Evolutionary conservation across 2,888 invertebrate genomes (phyloP).

Genomic region (Drosophila fungiperda): DNA sequence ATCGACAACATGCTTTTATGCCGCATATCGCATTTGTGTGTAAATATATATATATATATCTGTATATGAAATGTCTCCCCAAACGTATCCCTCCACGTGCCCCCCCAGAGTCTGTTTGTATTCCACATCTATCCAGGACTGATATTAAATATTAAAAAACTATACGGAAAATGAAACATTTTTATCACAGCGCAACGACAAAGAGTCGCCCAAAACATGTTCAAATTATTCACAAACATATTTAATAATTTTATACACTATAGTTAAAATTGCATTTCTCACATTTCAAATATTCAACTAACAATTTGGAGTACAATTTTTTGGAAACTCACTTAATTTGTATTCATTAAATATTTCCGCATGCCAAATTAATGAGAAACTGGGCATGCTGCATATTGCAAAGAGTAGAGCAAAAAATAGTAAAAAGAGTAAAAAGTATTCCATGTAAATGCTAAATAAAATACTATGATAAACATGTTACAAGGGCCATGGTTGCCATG

Average conservation of each 20-base stretch:
- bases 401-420: slow-evolving; percentile 42
- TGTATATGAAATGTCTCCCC: slow-evolving; percentile 4
- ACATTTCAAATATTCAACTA: not conserved
- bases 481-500: slow-evolving; percentile 43
- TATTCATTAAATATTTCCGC: not conserved
- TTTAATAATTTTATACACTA: slow-evolving; percentile 27
- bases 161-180: slow-evolving; percentile 77
- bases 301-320: not conserved
- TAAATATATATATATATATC: slow-evolving; percentile 18
- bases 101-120: slow-evolving; percentile 39
- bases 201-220: slow-evolving; percentile 49
- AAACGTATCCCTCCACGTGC: not conserved
- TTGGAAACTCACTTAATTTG: not conserved
- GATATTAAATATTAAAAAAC: slow-evolving; percentile 80
- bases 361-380: not conserved
- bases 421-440: slow-evolving; percentile 39
- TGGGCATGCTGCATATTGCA: not conserved
- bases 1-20: slow-evolving; percentile 74
- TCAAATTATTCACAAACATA: slow-evolving; percentile 7
- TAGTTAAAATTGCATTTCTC: not conserved
- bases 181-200: slow-evolving; percentile 68
- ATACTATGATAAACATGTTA: slow-evolving; percentile 78
- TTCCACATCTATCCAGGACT: slow-evolving; percentile 55
- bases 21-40: slow-evolving; percentile 38
- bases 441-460: slow-evolving; percentile 69